Evolutionary conservation across 2,888 invertebrate species (phyloP).

Genomic region (Drosophila koepferae): DNA sequence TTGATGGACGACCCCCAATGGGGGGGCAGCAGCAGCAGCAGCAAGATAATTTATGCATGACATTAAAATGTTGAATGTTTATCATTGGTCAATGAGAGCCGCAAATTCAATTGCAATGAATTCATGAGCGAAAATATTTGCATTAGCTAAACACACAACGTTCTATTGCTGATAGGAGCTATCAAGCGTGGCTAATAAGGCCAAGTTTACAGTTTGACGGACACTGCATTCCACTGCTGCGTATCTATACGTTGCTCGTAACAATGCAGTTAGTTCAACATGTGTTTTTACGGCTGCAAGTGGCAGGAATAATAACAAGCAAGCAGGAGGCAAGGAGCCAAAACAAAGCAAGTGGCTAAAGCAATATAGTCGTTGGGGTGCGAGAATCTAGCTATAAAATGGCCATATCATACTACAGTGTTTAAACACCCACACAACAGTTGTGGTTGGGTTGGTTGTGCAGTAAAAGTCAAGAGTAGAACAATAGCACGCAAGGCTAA

Average conservation of each 20-base stretch:
- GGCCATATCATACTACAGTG: constrained; percentile 7
- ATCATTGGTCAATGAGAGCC: constrained; percentile 1
- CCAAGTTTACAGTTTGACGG: constrained; percentile 26
- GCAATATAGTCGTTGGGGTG: constrained; percentile 4
- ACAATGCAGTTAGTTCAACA: constrained; percentile 38
- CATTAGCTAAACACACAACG: constrained; percentile 12
- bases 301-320: neutral
- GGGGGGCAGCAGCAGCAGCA: neutral
- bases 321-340: constrained; percentile 8
- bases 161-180: constrained; percentile 29
- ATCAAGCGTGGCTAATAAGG: constrained; percentile 28
- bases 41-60: constrained; percentile 34
- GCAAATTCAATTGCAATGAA: constrained; percentile 26
- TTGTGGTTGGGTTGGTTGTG: constrained; percentile 2
- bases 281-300: constrained; percentile 27
- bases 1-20: constrained; percentile 21
- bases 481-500: constrained; percentile 54
- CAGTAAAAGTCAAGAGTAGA: constrained; percentile 58
- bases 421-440: constrained; percentile 20
- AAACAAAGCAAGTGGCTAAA: constrained; percentile 3
- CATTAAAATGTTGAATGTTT: constrained; percentile 30
- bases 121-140: constrained; percentile 12
- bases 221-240: constrained; percentile 15
- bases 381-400: neutral
- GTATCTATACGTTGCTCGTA: neutral